Evolutionary conservation across 1,140 invertebrate species (phyloP), one percentile per base, ranked within the genome.

Genomic region (Pogonomyrmex barbatus): DNA sequence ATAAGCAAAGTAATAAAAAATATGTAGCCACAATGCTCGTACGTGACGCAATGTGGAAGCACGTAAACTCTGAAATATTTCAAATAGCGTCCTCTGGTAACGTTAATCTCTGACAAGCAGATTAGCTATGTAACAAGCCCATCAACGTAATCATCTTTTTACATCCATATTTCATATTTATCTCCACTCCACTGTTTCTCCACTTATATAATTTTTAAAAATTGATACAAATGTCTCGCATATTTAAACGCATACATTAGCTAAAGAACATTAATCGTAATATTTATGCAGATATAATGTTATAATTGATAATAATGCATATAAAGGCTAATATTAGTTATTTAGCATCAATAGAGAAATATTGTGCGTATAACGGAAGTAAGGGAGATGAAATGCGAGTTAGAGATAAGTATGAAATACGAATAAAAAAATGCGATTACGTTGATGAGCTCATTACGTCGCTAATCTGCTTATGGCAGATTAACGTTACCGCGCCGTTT

Each of bases 401-500:
- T 47, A 62, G 30, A 83, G 30, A 50, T 70, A 83, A 83, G 67
- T 73, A 83, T 73, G n/a, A 75, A 83, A 75, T 83, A 73, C 42
- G 67, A 42, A 73, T 60, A 83, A 39, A 83, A 75, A 83, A 83
- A 75, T 75, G 79, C 54, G 42, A 83, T 83, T 83, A 83, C 67
- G 67, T 47, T 47, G 79, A 73, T 60, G 56, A 54, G 42, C 68
- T 83, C 68, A 60, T 83, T 83, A 83, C 10, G 79, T 45, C 2
- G 68, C 54, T 83, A 83, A 83, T 83, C 79, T 83, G 45, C 79
- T 83, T 83, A 83, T 56, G 54, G 54, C 68, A 60, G 68, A 83
- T 83, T 83, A 83, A 83, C 30, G 79, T 73, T 83, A 83, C 79
- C 79, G 42, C 68, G 54, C 54, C 54, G 54, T 83, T 83, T 83